A percentile compares a stretch with the other conserved stretches of the same genome.
These are phyloP conservation scores for Heloderma charlesbogerti DNA, from an alignment of 2,113 vertebrate species.

Conservation along the genomic window DNA sequence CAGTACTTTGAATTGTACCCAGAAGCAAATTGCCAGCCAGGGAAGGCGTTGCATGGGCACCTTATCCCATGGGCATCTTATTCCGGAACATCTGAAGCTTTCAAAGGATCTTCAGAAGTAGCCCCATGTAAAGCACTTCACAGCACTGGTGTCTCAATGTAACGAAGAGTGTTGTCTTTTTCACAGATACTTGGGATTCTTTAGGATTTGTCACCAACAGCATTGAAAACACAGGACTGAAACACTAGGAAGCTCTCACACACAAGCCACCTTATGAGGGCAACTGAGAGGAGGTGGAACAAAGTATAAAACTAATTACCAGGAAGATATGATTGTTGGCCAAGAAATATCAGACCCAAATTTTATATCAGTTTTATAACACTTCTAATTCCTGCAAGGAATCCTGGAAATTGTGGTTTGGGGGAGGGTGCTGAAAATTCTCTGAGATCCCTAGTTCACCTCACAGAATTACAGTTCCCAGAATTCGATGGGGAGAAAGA, in stretches of 20 bases:
- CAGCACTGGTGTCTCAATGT: background rate
- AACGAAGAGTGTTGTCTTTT: background rate
- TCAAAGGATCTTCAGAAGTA: background rate
- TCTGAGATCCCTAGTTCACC: no score
- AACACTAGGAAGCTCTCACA: background rate
- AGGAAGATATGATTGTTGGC: no score
- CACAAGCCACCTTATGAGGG: background rate
- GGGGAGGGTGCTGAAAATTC: no score
- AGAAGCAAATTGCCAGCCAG: no score
- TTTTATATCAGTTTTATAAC: no score
- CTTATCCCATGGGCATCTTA: no score
- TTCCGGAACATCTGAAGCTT: background rate
- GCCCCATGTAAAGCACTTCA: background rate
- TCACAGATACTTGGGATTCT: background rate
- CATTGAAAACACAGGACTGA: background rate
- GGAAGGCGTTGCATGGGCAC: no score
- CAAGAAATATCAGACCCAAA: no score
- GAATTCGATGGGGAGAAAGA: background rate
- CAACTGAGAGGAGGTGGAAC: background rate
- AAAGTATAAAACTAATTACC: background rate
- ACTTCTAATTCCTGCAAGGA: background rate
- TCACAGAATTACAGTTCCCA: background rate
- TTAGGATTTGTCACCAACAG: fast-evolving
- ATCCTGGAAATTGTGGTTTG: background rate
- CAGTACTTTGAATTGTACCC: no score